Evolutionary conservation across 2,113 vertebrate species (phyloP).

Genomic region (Eupsittula cactorum): DNA sequence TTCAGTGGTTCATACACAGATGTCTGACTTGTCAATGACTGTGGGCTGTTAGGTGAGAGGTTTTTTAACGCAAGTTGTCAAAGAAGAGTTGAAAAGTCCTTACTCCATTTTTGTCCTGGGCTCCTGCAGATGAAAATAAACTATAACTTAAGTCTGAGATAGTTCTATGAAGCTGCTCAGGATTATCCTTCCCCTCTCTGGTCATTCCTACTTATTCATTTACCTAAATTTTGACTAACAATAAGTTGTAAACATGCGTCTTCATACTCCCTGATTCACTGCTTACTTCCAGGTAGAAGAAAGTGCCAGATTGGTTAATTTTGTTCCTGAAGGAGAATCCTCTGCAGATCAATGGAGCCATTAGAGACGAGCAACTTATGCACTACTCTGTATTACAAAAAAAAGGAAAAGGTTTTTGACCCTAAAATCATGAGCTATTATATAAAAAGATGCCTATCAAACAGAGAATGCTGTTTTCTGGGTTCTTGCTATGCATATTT

Average conservation of each 20-base stretch:
- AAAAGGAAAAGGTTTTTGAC: neutral
- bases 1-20: fast-evolving
- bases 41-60: neutral
- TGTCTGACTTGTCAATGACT: neutral
- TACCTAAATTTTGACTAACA: neutral
- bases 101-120: neutral
- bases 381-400: neutral
- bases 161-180: neutral
- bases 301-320: neutral
- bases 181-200: neutral
- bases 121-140: neutral
- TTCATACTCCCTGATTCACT: neutral
- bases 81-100: neutral
- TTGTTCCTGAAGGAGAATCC: neutral
- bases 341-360: neutral
- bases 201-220: neutral
- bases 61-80: neutral
- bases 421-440: neutral
- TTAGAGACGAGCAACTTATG: neutral
- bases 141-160: neutral
- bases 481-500: neutral
- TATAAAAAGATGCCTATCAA: neutral
- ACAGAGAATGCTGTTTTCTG: neutral
- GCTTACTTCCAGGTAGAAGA: neutral
- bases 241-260: neutral